These are phyloP conservation scores for Clarias gariepinus DNA, from an alignment of 2,113 vertebrate species.

Conservation along the genomic window DNA sequence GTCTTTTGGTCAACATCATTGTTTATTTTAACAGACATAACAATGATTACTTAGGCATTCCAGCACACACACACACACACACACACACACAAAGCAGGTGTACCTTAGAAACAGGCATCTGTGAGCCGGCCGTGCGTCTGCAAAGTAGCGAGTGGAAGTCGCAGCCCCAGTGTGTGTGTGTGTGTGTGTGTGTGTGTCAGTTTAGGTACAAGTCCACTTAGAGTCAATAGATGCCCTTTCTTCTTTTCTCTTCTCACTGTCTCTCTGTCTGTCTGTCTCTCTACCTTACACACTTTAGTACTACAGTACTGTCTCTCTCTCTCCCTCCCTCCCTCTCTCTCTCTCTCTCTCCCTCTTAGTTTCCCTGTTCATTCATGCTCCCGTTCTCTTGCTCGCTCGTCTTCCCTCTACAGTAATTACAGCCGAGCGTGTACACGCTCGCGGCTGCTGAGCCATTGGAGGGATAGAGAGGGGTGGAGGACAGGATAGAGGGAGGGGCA, in stretches of 20 bases:
- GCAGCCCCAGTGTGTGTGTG: slow-evolving; percentile 1
- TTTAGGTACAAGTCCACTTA: slow-evolving; percentile 21
- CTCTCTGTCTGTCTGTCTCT: not conserved
- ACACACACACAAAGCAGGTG: slow-evolving; percentile 38
- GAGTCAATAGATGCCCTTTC: slow-evolving; percentile 23
- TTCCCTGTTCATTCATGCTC: not conserved
- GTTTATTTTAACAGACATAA: not conserved
- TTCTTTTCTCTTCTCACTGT: not conserved
- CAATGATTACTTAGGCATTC: slow-evolving; percentile 13
- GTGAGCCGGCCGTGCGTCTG: slow-evolving; percentile 20
- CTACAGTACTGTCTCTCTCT: too few species aligned
- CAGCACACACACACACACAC: slow-evolving; percentile 25
- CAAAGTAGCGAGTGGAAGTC: not conserved
- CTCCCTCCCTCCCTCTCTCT: not conserved
- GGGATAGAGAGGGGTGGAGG: slow-evolving; percentile 21
- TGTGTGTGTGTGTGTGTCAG: slow-evolving; percentile 7
- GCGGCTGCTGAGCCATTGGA: slow-evolving; percentile 18
- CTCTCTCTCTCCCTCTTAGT: slow-evolving; percentile 11
- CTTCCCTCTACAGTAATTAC: slow-evolving; percentile 18
- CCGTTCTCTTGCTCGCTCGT: not conserved
- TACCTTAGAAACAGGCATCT: slow-evolving; percentile 53
- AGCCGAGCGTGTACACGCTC: not conserved
- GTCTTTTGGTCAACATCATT: not conserved
- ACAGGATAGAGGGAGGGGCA: slow-evolving; percentile 17
- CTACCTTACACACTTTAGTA: not conserved